Conservation (phyloP, 2,888 invertebrate genomes). For the Scotopteryx bipunctaria region DNA sequence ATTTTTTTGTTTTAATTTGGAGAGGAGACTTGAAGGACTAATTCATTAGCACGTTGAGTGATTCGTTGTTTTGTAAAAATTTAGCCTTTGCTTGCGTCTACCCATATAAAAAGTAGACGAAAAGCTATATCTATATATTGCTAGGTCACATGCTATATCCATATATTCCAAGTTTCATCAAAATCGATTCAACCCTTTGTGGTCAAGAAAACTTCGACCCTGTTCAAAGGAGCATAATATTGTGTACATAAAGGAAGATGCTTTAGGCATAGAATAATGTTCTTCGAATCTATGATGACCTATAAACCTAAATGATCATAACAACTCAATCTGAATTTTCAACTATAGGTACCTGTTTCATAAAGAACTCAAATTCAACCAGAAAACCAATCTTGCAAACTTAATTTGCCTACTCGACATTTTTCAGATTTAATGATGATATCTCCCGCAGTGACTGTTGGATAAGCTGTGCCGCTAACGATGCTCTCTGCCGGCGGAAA, state of each 20-base stretch:
- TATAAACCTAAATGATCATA: no score
- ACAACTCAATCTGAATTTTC: no score
- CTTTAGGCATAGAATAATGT: no score
- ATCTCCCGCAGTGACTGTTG: constrained; percentile 21
- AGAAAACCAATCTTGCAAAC: not conserved
- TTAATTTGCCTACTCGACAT: constrained; percentile 20
- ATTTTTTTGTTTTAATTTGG: constrained; percentile 5
- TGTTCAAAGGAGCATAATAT: no score
- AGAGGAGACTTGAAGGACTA: not conserved
- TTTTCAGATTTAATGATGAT: constrained; percentile 29
- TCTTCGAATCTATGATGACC: no score
- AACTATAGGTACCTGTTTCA: no score
- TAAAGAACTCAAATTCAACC: not conserved
- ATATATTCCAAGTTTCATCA: no score
- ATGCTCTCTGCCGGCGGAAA: constrained; percentile 29
- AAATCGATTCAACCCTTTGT: no score
- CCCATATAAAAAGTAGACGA: not conserved
- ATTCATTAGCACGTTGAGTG: not conserved
- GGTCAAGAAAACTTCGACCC: no score
- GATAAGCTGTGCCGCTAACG: constrained; percentile 24
- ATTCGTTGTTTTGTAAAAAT: not conserved
- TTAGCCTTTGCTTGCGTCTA: not conserved
- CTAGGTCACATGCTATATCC: no score
- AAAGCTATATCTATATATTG: no score
- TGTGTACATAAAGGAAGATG: no score